Evolutionary conservation across 2,113 vertebrate species (phyloP), one percentile per base, ranked within the genome.

Genomic region (Crocuta crocuta): DNA sequence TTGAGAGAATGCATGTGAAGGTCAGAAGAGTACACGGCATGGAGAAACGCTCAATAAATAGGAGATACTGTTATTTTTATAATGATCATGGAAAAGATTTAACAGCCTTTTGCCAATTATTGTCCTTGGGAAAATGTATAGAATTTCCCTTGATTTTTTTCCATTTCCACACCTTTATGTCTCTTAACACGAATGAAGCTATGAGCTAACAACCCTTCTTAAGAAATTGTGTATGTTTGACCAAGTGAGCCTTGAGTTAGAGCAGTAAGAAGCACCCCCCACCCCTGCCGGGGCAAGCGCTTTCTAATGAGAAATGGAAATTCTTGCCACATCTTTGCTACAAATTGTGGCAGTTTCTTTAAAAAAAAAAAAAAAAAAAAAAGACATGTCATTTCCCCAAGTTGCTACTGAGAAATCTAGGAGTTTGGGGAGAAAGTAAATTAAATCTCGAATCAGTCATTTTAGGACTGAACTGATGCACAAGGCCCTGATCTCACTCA

Each of bases 341-440:
- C 33, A 63, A 88, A 68, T 66, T 55, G 31, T 50, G 50, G 33
- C 26, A 53, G 73, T 70, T 93, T 85, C 19, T 31, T 66, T 65
- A 48, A 79, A 86, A 93, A 79, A 43, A 8, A 58, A 23, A 23
- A 35, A n/a, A 78, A 39, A 39, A 39, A 35, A 35, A 35, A 35
- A 81, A 86, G 17, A n/a, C 16, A 13, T 45, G 65, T 45, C 74
- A 19, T 87, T 94, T 94, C 86, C 35, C 39, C 78, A 66, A 23
- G 88, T 17, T 68, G 43, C 81, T 79, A 53, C 80, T 91, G 70
- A 98, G 83, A 94, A 86, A 73, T 53, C 28, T 68, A 70, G 89
- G 53, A 86, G 45, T 55, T 73, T 35, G 39, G 48, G 65, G 65
- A 66, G 31, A 63, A 79, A 53, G 35, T 70, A 76, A 86, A 80